Base-by-base conservation (phyloP, 2,797 vertebrate species). In the Morus bassanus region DNA sequence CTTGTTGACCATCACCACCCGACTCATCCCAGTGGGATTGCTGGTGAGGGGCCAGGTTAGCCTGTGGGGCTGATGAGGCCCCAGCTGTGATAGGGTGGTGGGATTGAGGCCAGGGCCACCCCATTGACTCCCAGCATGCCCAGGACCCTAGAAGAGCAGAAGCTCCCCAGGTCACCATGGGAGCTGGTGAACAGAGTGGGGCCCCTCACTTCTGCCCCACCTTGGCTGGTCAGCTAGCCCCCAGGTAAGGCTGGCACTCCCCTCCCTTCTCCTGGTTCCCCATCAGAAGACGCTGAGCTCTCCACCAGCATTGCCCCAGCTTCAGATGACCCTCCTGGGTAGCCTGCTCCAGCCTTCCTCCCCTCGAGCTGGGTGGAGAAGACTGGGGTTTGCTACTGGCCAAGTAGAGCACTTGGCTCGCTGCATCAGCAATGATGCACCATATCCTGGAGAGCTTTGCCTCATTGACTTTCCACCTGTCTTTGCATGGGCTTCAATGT, bases 21-120 rank as follows among this genome's bases (percentile, higher is more conserved):
- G 59, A 11, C 33, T 50, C 59, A 64, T 68, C 39, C 77, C 59
- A 18, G 13, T 3, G 45, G 63, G 72, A 59, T 6, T 75, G 5
- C 48, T 12, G 1, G 56, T 2, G 6, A 54, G 21, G 33, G 22
- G 27, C 28, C 1, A 0, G 11, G 4, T 3, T 50, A 45, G 31
- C 53, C 39, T 3, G 1, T 19, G 46, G 59, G 33, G 45, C 43
- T 53, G 39, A 25, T 2, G 18, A 54, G 76, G 27, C 31, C 65
- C 43, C 18, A 46, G 70, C 43, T 57, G 39, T 8, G 22, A 18
- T 4, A 46, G 28, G 13, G 11, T 25, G 50, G 7, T 41, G 59
- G 50, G 53, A 39, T 7, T 22, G 13, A 63, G 30, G 43, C 15
- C 21, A 13, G 11, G 60, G 28, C n/a, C 23, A 15, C 39, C 25